Percentiles rank a stretch among this genome's conserved stretches.
These are phyloP conservation scores for Geotrupes spiniger DNA, from an alignment of 2,888 invertebrate genomes.

Conservation along the genomic window DNA sequence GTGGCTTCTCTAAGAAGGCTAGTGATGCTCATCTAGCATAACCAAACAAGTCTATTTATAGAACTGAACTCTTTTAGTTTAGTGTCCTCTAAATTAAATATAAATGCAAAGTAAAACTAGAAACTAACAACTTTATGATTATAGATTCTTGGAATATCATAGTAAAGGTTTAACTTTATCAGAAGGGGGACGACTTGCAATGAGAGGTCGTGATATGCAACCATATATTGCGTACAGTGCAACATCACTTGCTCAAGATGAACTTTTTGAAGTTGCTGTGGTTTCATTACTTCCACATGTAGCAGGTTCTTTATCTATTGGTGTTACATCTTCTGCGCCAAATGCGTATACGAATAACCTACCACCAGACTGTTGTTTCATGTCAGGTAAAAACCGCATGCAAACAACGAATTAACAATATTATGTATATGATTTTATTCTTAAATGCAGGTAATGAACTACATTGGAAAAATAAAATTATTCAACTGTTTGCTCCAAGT, in stretches of 20 bases:
- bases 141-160: constrained; percentile 61
- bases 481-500: constrained; percentile 67
- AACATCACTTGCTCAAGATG: constrained; percentile 67
- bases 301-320: constrained; percentile 75
- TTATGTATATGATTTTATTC: neutral
- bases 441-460: constrained; percentile 72
- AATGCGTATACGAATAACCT: constrained; percentile 62
- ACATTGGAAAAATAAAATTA: constrained; percentile 61
- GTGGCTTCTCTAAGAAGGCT: no score
- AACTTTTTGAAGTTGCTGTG: constrained; percentile 76
- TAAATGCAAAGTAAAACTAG: neutral
- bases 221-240: constrained; percentile 67
- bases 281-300: constrained; percentile 61
- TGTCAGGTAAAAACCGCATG: constrained; percentile 54
- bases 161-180: constrained; percentile 70
- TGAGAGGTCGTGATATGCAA: constrained; percentile 56
- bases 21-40: no score
- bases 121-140: constrained; percentile 4
- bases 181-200: constrained; percentile 65
- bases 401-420: neutral
- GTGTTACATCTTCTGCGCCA: constrained; percentile 65
- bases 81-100: neutral
- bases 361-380: constrained; percentile 68
- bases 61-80: neutral
- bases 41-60: no score